phyloP scores from a whole-genome alignment of 2,888 invertebrate species.

The Dynastes hyllus region DNA sequence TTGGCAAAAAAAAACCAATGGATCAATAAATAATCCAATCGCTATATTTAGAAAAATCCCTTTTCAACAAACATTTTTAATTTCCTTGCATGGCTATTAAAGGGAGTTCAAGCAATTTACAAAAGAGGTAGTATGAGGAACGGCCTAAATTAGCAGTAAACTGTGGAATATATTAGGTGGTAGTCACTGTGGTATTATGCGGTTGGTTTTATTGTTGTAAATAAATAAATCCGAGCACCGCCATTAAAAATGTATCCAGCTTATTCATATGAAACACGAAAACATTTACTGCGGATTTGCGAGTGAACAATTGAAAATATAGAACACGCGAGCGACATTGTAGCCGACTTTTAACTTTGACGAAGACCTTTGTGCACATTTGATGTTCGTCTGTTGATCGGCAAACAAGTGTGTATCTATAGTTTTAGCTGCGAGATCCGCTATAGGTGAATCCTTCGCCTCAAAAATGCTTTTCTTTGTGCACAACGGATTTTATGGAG shows the following conservation, averaged over 20 bases:
- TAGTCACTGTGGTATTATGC: slow-evolving; percentile 6
- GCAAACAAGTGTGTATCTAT: slow-evolving; percentile 5
- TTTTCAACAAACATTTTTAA: neutral
- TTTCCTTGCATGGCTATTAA: neutral
- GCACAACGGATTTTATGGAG: slow-evolving; percentile 48
- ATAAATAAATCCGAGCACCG: slow-evolving; percentile 19
- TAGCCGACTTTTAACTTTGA: slow-evolving; percentile 38
- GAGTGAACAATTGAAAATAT: slow-evolving; percentile 45
- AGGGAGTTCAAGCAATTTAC: neutral
- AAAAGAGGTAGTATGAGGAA: neutral
- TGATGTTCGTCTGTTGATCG: slow-evolving; percentile 29
- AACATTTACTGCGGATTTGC: slow-evolving; percentile 27
- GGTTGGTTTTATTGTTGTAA: slow-evolving; percentile 35
- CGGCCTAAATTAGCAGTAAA: neutral
- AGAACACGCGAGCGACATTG: slow-evolving; percentile 35
- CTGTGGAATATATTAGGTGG: neutral
- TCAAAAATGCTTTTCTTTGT: slow-evolving; percentile 41
- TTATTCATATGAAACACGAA: slow-evolving; percentile 43
- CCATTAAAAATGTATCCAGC: slow-evolving; percentile 32
- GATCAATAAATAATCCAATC: too few relatives aligned
- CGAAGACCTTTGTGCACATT: slow-evolving; percentile 32
- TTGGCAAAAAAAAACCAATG: too few relatives aligned
- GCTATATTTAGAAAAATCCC: neutral
- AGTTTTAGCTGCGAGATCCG: neutral
- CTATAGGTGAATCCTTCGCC: neutral